These are phyloP conservation scores for Cerastoderma edule DNA, from an alignment of 2,888 invertebrate species.

Conservation along the genomic window DNA sequence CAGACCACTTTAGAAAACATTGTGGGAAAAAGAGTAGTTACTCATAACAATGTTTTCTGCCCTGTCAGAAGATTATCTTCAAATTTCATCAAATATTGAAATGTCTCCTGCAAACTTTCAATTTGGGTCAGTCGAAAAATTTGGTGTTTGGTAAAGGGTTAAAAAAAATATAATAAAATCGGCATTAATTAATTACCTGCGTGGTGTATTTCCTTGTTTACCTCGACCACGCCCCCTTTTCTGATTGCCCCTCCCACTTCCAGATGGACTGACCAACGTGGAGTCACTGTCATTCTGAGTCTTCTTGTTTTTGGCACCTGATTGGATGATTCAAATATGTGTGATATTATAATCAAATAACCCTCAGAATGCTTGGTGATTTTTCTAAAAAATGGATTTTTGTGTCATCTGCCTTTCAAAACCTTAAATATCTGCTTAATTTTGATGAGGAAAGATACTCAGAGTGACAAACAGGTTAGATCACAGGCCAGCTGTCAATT, in stretches of 20 bases:
- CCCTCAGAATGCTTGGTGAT: no score
- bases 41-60: background rate
- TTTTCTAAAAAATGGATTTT: no score
- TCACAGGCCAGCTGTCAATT: no score
- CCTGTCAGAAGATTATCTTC: background rate
- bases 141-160: no score
- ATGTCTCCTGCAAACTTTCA: background rate
- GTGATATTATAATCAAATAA: no score
- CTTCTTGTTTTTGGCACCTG: background rate
- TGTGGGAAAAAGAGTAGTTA: background rate
- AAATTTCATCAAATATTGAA: background rate
- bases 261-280: background rate
- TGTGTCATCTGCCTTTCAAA: no score
- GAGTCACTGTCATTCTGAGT: background rate
- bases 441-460: no score
- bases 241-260: background rate
- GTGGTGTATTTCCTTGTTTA: background rate
- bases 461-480: no score
- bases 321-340: background rate
- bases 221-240: constrained; percentile 12
- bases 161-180: no score
- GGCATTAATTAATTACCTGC: background rate
- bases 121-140: background rate
- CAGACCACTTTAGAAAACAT: no score
- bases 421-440: no score